phyloP scores from a whole-genome alignment of 1,140 invertebrate genomes.

The Popillia japonica region DNA sequence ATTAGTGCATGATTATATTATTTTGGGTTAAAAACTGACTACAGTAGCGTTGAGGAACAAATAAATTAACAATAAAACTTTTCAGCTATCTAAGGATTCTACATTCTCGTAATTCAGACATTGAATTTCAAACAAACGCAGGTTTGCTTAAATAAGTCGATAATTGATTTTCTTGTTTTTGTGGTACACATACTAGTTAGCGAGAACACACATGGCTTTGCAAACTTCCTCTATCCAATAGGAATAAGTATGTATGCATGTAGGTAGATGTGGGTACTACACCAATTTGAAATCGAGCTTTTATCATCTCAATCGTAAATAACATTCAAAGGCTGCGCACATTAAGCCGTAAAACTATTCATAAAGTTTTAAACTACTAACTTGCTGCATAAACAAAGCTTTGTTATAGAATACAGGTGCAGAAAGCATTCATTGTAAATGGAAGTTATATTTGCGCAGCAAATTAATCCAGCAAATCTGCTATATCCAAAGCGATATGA shows the following conservation, averaged over 20 bases:
- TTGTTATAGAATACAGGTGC: not conserved
- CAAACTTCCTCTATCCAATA: not conserved
- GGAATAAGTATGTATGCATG: not conserved
- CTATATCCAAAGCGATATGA: no score
- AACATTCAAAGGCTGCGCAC: not conserved
- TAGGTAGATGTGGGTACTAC: no score
- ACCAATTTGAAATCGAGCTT: not conserved
- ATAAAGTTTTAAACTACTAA: slow-evolving; percentile 3
- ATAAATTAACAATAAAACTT: no score
- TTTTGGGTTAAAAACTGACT: no score
- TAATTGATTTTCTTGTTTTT: not conserved
- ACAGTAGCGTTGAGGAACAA: no score
- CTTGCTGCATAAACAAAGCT: not conserved
- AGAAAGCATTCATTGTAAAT: not conserved
- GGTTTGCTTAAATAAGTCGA: not conserved
- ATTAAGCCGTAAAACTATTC: not conserved
- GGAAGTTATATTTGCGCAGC: no score
- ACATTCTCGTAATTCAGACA: no score
- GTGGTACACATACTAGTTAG: not conserved
- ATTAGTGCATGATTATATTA: no score
- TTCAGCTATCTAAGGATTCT: no score
- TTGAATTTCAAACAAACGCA: no score
- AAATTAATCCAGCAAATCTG: no score
- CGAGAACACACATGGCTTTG: not conserved
- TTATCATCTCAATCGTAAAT: slow-evolving; percentile 9